Base-by-base conservation (phyloP, 2,888 invertebrate species). In the Mellilla xanthometata region DNA sequence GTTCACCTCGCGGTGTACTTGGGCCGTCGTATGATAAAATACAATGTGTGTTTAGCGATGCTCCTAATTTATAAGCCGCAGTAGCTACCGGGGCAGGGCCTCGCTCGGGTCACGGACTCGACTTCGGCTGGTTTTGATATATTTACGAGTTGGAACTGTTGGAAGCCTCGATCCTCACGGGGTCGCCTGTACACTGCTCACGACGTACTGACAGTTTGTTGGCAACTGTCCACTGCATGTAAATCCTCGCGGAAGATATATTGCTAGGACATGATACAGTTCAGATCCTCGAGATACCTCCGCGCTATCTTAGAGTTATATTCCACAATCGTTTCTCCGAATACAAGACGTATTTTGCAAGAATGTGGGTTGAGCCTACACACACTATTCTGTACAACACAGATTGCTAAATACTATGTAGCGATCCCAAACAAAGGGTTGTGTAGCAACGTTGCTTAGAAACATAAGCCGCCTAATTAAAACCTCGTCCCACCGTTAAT, bases 1-100 rank as follows among this genome's bases (percentile, higher is more conserved):
- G 68, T 83, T 85, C 76, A 84, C 80, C 83, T 70, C 73, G 61
- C 71, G 59, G 65, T 73, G 68, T 74, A 68, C 67, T 68, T 42
- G 49, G 41, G 31, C 65, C 69, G 74, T 79, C 68, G 79, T 76
- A 74, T 79, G 76, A 76, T 75, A 70, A 69, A 67, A 67, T 68
- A 76, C 76, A 76, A 72, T 80, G 68, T 63, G 57, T 65, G 62
- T 67, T 72, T 67, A 70, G 56, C 44, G 52, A 57, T 71, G 68
- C 57, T 69, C 68, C 71, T 76, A 76, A 79, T 77, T 79, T 76
- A 69, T 73, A 75, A 74, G 72, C 73, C 68, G 65, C 72, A 74
- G 68, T 73, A n/a, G n/a, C n/a, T n/a, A 70, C 68, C 68, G 66
- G 67, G 66, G 65, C 67, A 59, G 59, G 61, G 49, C 60, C 60